These are phyloP conservation scores for Acronicta alni DNA, from an alignment of 2,888 invertebrate genomes.

Conservation along the genomic window DNA sequence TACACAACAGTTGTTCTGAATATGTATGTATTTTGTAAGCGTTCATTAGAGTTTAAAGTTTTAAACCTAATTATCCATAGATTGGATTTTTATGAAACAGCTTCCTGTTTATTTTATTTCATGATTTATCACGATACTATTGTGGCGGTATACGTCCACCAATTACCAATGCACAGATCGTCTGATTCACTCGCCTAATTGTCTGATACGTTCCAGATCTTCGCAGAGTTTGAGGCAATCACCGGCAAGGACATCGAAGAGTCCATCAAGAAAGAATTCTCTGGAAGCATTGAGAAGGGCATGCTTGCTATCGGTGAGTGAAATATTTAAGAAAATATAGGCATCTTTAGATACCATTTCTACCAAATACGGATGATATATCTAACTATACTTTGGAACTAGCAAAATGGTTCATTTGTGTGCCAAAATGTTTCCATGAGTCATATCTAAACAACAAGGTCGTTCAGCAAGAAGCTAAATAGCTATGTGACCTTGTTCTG, in stretches of 20 bases:
- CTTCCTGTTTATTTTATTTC: not conserved
- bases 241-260: constrained; percentile 95
- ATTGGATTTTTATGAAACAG: too few species aligned
- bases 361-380: not conserved
- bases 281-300: constrained; percentile 95
- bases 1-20: constrained; percentile 18
- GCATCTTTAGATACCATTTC: not conserved
- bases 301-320: constrained; percentile 95
- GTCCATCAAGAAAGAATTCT: constrained; percentile 96
- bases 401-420: constrained; percentile 5
- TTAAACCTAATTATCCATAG: too few species aligned
- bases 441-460: constrained; percentile 58
- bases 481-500: constrained; percentile 61
- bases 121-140: constrained; percentile 42
- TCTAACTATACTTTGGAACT: constrained; percentile 8
- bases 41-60: too few species aligned
- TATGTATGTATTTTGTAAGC: constrained; percentile 15
- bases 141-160: constrained; percentile 45
- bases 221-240: constrained; percentile 95
- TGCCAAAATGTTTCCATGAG: constrained; percentile 31
- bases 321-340: not conserved
- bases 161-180: constrained; percentile 55
- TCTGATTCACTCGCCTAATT: constrained; percentile 38
- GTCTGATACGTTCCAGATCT: constrained; percentile 87
- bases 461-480: constrained; percentile 60